A percentile compares a stretch with the other conserved stretches of the same genome.
Conservation (phyloP, 2,797 vertebrate genomes). For the Diplodus sargus region DNA sequence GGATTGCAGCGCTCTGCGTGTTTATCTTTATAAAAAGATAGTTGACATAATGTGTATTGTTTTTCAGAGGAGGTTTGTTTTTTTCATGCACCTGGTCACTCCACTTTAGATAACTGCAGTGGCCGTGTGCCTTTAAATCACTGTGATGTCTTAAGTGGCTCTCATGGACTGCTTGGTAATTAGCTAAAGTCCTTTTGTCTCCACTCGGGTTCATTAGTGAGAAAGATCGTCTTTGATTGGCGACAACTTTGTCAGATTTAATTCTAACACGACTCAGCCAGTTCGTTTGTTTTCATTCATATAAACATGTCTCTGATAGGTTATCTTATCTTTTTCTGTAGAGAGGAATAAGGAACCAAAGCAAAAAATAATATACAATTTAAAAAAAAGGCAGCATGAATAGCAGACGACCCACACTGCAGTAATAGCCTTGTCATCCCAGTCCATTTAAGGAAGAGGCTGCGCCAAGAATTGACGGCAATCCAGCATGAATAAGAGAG, state of each 20-base stretch:
- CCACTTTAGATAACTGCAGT: slow-evolving; percentile 8
- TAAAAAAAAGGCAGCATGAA: slow-evolving; percentile 41
- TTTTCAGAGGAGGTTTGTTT: slow-evolving; percentile 3
- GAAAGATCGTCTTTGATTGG: slow-evolving; percentile 36
- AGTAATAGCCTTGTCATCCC: slow-evolving; percentile 71
- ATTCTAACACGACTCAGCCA: slow-evolving; percentile 28
- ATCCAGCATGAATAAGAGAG: slow-evolving; percentile 72
- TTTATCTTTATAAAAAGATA: not conserved
- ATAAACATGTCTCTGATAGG: slow-evolving; percentile 10
- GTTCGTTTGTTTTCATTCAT: slow-evolving; percentile 42
- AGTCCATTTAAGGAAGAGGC: slow-evolving; percentile 70
- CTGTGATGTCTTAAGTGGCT: slow-evolving; percentile 36
- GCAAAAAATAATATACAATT: slow-evolving; percentile 5
- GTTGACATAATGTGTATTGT: not conserved
- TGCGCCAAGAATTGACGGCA: slow-evolving; percentile 69
- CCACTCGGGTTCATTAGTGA: slow-evolving; percentile 22
- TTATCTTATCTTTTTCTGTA: slow-evolving; percentile 23
- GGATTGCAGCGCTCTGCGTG: not conserved
- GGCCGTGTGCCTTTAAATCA: slow-evolving; percentile 1
- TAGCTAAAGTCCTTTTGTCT: slow-evolving; percentile 34
- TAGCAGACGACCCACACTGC: slow-evolving; percentile 57
- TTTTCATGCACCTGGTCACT: slow-evolving; percentile 9
- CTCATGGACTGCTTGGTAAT: slow-evolving; percentile 23
- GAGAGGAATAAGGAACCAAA: slow-evolving; percentile 25
- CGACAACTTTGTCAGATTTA: slow-evolving; percentile 27